phyloP scores from a whole-genome alignment of 1,140 invertebrate species.

The Gryllus bimaculatus region DNA sequence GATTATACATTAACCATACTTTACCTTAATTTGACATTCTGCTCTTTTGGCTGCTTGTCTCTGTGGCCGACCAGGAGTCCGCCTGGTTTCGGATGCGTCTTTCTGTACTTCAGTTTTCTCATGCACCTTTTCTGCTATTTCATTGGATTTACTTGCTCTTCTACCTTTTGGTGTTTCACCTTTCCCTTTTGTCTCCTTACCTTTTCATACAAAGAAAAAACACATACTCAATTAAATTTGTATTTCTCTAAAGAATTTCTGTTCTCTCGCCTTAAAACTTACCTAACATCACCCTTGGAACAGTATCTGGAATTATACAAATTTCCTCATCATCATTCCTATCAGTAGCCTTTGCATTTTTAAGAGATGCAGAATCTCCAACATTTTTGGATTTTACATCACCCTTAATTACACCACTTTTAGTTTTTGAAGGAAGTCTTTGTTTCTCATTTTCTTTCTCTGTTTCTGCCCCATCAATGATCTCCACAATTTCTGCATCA shows the following conservation, averaged over 20 bases:
- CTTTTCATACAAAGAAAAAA: not conserved
- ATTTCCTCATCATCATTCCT: conserved; percentile 18
- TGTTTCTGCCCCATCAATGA: too few relatives aligned
- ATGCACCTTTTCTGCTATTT: not conserved
- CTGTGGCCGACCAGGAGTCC: conserved; percentile 22
- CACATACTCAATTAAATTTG: not conserved
- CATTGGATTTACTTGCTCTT: not conserved
- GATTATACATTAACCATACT: not conserved
- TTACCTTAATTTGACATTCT: conserved; percentile 30
- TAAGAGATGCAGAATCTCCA: not conserved
- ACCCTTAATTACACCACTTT: too few relatives aligned
- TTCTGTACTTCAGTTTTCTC: not conserved
- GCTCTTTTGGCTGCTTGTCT: conserved; percentile 29
- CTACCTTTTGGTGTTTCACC: not conserved
- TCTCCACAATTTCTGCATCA: too few relatives aligned
- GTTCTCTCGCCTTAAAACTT: not conserved
- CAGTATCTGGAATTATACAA: conserved; percentile 18
- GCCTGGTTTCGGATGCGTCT: not conserved
- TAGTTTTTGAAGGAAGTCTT: too few relatives aligned
- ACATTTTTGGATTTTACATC: too few relatives aligned
- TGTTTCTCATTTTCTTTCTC: too few relatives aligned
- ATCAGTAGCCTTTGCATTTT: not conserved
- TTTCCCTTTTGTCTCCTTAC: not conserved
- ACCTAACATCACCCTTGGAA: not conserved
- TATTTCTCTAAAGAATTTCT: not conserved